Conservation (phyloP, 2,797 vertebrate genomes). For the Betta splendens region DNA sequence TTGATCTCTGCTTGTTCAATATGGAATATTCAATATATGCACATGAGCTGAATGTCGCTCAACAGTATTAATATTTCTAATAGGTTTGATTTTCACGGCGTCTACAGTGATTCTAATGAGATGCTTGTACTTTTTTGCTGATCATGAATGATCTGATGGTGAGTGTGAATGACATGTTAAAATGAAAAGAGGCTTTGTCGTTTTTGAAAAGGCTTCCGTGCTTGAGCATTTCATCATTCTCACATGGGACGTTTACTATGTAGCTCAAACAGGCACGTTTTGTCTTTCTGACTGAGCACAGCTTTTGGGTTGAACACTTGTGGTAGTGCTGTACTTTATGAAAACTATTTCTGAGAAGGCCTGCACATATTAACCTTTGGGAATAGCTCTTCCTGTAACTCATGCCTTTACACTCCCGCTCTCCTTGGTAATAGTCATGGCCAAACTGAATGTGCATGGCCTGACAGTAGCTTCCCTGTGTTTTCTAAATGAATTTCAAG, state of each 20-base stretch:
- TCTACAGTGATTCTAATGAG: constrained; percentile 17
- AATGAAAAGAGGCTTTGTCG: constrained; percentile 52
- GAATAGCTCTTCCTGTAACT: constrained; percentile 47
- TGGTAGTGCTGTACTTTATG: background rate
- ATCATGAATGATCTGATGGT: constrained; percentile 25
- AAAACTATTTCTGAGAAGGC: constrained; percentile 31
- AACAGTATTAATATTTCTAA: constrained; percentile 31
- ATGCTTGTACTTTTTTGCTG: constrained; percentile 22
- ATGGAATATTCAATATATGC: constrained; percentile 4
- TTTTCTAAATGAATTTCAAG: constrained; percentile 6
- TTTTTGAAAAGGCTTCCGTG: constrained; percentile 33
- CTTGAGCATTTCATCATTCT: constrained; percentile 38
- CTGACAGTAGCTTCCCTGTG: constrained; percentile 9
- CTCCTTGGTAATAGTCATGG: constrained; percentile 37
- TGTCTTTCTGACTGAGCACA: constrained; percentile 31
- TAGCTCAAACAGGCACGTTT: constrained; percentile 43
- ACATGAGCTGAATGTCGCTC: too few species aligned
- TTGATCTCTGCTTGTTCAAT: background rate
- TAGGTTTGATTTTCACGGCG: constrained; percentile 36
- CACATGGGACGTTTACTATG: constrained; percentile 44
- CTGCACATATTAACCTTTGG: constrained; percentile 47
- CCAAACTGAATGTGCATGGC: constrained; percentile 20
- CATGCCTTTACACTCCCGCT: constrained; percentile 26
- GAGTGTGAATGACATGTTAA: constrained; percentile 41
- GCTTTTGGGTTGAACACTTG: constrained; percentile 29